These are phyloP conservation scores for Hydra vulgaris DNA, from an alignment of 30 jellyfish, hydroid and myxozoan genomes.

Conservation along the genomic window DNA sequence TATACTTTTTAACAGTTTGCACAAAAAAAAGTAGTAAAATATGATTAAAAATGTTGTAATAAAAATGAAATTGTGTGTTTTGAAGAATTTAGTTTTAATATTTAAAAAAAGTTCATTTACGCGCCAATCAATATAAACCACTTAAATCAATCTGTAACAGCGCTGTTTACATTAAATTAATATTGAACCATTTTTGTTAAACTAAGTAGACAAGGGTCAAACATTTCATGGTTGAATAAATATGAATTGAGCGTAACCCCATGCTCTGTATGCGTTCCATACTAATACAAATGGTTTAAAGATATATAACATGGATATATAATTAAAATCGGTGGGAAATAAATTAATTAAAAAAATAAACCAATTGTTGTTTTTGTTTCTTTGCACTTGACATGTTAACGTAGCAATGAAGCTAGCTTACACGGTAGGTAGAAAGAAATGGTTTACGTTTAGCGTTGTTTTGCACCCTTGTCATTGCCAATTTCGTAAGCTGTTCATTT, in stretches of 20 bases:
- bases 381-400: neutral
- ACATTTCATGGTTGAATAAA: neutral
- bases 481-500: no score
- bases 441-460: neutral
- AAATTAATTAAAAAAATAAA: no score
- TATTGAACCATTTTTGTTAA: neutral
- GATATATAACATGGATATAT: neutral
- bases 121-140: neutral
- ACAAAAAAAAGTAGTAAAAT: no score
- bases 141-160: neutral
- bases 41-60: no score
- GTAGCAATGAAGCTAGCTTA: neutral
- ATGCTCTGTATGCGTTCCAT: neutral
- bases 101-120: no score
- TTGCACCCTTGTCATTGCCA: neutral
- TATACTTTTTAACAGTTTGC: no score
- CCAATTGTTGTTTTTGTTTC: neutral
- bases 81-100: no score
- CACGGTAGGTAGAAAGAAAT: neutral
- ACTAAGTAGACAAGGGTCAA: neutral
- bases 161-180: neutral
- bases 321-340: neutral
- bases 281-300: neutral
- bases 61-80: no score
- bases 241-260: neutral